Evolutionary conservation across 2,113 vertebrate species (phyloP).

Genomic region (Seriola aureovittata): DNA sequence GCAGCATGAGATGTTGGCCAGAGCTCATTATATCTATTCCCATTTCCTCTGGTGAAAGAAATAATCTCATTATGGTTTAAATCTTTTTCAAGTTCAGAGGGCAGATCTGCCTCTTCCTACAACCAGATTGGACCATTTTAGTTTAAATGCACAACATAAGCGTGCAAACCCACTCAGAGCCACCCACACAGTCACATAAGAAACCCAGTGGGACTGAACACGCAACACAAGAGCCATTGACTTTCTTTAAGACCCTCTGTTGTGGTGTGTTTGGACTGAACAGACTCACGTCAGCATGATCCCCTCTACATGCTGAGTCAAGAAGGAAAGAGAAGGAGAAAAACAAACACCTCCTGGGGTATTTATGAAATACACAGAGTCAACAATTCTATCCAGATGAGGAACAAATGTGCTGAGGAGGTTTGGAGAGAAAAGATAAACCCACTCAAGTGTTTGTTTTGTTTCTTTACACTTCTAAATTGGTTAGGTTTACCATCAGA

Average conservation of each 20-base stretch:
- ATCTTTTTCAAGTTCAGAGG: slow-evolving; percentile 1
- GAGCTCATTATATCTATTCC: slow-evolving; percentile 49
- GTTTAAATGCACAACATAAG: not conserved
- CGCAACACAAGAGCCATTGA: slow-evolving; percentile 16
- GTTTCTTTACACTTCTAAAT: not conserved
- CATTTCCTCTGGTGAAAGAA: slow-evolving; percentile 64
- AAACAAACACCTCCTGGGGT: slow-evolving; percentile 26
- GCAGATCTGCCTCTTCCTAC: not conserved
- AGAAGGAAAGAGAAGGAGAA: slow-evolving; percentile 29
- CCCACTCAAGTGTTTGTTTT: not conserved
- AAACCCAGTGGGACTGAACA: slow-evolving; percentile 3
- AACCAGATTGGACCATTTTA: slow-evolving; percentile 1
- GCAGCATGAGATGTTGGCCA: slow-evolving; percentile 54
- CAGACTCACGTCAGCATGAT: slow-evolving; percentile 4
- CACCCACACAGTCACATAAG: not conserved
- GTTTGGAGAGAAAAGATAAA: not conserved
- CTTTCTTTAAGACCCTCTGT: slow-evolving; percentile 40
- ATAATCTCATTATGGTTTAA: slow-evolving; percentile 44
- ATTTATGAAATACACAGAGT: not conserved
- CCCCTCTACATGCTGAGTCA: slow-evolving; percentile 36
- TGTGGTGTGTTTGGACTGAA: slow-evolving; percentile 29
- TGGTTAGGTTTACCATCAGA: not conserved
- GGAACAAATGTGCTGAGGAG: slow-evolving; percentile 17
- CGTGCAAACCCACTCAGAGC: not conserved
- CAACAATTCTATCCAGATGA: slow-evolving; percentile 1